phyloP scores from a whole-genome alignment of 2,113 vertebrate genomes.

The Bettongia penicillata region DNA sequence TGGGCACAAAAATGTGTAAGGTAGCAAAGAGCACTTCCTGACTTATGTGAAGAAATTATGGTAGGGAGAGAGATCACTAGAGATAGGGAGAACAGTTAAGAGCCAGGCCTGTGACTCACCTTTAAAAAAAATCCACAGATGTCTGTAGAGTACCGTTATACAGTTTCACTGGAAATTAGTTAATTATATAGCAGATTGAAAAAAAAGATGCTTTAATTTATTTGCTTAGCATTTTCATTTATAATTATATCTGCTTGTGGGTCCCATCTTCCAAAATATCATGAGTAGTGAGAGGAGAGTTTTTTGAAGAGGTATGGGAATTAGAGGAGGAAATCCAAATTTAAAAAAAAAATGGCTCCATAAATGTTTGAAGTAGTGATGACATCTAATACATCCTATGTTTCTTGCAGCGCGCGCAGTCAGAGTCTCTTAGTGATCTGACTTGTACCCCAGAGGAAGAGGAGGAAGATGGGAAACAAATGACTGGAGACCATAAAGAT shows the following conservation, averaged over 20 bases:
- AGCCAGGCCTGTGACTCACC: neutral
- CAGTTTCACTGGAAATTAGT: neutral
- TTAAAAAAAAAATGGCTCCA: neutral
- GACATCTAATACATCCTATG: slow-evolving; percentile 19
- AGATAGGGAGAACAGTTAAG: neutral
- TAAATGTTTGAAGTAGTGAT: neutral
- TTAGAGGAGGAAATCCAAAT: neutral
- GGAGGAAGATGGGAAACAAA: slow-evolving; percentile 74
- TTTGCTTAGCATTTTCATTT: neutral
- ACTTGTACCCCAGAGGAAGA: slow-evolving; percentile 82
- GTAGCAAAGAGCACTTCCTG: neutral
- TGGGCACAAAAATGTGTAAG: neutral
- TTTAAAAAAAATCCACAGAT: neutral
- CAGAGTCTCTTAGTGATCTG: slow-evolving; percentile 84
- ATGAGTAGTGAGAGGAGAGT: neutral
- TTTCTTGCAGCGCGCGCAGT: slow-evolving; percentile 80
- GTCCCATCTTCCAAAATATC: neutral
- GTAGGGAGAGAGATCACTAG: neutral
- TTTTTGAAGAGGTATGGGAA: neutral
- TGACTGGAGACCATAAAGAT: slow-evolving; percentile 57
- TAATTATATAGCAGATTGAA: neutral
- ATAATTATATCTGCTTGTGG: neutral
- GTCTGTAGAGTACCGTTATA: neutral
- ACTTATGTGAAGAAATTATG: neutral
- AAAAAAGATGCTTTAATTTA: neutral